Base-by-base conservation (phyloP, 2,888 invertebrate species). In the Brassicogethes aeneus region DNA sequence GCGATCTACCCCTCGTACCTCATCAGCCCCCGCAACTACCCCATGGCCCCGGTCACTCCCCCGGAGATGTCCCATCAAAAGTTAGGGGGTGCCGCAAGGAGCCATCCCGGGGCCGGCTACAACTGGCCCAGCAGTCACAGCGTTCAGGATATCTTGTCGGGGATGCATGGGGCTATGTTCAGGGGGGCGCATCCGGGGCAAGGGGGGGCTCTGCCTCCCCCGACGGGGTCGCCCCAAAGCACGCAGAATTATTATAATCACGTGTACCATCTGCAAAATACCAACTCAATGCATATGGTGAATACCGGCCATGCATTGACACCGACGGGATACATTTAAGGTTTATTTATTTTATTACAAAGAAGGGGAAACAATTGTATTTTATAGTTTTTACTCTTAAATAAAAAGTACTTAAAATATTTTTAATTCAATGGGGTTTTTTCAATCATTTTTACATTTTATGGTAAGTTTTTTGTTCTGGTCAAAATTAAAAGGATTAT, bases 211-310 rank as follows among this genome's bases (percentile, higher is more conserved):
- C 55, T 66, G 41, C 65, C 69, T 14, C 61, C 70, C 30, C 64
- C 66, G 31, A 55, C 66, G 2, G 56, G 66, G 34, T 61, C 64
- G 14, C 56, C 62, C 16, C 53, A 54, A 12, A 48, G 59, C 12
- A 48, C 54, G 35, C 70, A 65, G 45, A 70, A 66, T 47, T 79
- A 79, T 56, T 78, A 80, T 62, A 80, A 80, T 61, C 80, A 80
- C 51, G 79, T 80, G 58, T 81, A 80, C 56, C 32, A 32, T 32
- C 66, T 80, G 46, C 80, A 79, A 66, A 63, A 67, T 39, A 67
- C 70, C 15, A 69, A 69, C 48, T 60, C 67, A 13, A 61, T 62
- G 59, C 62, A 62, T 40, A 60, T 62, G 57, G 56, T 62, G 23
- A 63, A 64, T 39, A 47, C 59, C 16, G 60, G 61, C 10, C 12